Evolutionary conservation across 2,113 vertebrate species (phyloP), one percentile per base, ranked within the genome.

Genomic region (Pollimyrus isidori): DNA sequence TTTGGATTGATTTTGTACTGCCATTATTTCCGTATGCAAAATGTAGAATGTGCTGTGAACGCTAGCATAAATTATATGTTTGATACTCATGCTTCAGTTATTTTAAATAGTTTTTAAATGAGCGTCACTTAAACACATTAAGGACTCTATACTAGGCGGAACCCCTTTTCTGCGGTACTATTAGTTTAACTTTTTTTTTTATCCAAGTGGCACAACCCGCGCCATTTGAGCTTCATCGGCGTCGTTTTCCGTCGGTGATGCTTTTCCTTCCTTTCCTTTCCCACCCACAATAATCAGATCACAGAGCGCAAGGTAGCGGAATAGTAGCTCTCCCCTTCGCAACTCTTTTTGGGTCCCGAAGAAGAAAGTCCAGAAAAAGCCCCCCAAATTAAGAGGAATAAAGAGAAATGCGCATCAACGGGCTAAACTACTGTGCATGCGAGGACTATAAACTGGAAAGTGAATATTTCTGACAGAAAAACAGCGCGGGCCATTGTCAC

Each of bases 241-340:
- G 21, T 62, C 89, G n/a, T 92, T 91, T 91, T 90, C 93, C 92
- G 92, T 91, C 93, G 89, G 89, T 94, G 95, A 96, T 94, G 95
- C 93, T 94, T 93, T 96, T 96, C 96, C 96, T 96, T 96, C 96
- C 95, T 94, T 92, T 95, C 95, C 95, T 94, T 92, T 95, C 94
- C 95, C 95, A 94, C 95, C 95, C 95, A 92, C 92, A 92, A 91
- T 91, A 91, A 92, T 91, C 90, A 53, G 35, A 23, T 62, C n/a
- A 88, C 90, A 90, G n/a, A 89, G 91, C 88, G 89, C 91, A 52
- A 30, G 62, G 80, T 88, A 58, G 92, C 86, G 65, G 58, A 88
- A 88, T 88, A 83, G 90, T 39, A 30, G 84, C 84, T 89, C 84
- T 82, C 52, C 76, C 53, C 50, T 46, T 26, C 17, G 35, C 69